phyloP scores from a whole-genome alignment of 2,113 vertebrate species.

The Mustela lutreola region DNA sequence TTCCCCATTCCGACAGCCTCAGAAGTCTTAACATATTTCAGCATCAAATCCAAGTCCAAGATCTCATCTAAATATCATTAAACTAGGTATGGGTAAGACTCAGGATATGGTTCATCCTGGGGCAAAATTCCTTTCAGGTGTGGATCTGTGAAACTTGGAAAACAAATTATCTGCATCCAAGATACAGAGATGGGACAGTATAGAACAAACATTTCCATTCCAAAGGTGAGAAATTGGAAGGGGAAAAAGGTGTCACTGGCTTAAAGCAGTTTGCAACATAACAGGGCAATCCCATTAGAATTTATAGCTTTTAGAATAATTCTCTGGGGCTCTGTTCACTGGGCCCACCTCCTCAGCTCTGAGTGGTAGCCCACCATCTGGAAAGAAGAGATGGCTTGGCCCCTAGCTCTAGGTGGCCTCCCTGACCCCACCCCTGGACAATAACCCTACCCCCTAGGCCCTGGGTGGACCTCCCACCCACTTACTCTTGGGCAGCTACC shows the following conservation, averaged over 20 bases:
- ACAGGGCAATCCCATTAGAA: background rate
- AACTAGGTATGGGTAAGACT: background rate
- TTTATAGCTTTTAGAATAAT: constrained; percentile 5
- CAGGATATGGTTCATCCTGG: background rate
- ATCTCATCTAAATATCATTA: background rate
- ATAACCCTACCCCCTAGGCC: background rate
- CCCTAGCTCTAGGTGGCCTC: background rate
- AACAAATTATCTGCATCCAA: background rate
- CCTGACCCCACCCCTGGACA: background rate
- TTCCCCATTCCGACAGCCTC: background rate
- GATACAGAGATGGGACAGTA: background rate
- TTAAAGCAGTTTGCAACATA: background rate
- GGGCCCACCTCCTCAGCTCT: background rate
- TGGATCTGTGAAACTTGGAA: background rate
- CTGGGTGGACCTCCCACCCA: background rate
- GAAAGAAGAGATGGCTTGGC: background rate
- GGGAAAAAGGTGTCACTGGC: background rate
- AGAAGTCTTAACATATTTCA: background rate
- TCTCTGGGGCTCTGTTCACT: background rate
- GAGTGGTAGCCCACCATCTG: background rate
- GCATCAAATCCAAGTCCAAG: background rate
- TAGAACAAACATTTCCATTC: background rate
- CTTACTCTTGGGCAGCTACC: background rate
- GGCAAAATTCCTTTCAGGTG: background rate
- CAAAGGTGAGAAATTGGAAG: background rate